These are phyloP conservation scores for Opisthocomus hoazin DNA, from an alignment of 2,113 vertebrate species.

Conservation along the genomic window DNA sequence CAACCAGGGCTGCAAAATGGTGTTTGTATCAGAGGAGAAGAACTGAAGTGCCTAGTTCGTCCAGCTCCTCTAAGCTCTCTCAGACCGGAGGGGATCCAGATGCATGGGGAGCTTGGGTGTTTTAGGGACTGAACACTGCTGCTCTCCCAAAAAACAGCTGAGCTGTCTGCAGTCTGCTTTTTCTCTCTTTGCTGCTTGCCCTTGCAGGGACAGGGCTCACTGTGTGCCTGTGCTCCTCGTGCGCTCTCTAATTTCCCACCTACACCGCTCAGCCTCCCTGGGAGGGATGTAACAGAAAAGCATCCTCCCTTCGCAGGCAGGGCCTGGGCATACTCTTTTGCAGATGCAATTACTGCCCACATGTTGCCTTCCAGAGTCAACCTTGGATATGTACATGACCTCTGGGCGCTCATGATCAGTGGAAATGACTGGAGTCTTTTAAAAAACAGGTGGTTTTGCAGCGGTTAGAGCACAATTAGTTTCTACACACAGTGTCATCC, in stretches of 20 bases:
- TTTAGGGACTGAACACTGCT: neutral
- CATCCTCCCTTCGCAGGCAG: neutral
- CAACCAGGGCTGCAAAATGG: neutral
- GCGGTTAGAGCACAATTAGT: neutral
- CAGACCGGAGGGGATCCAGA: neutral
- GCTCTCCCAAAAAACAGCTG: neutral
- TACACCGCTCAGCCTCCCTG: neutral
- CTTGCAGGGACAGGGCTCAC: neutral
- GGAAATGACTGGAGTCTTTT: neutral
- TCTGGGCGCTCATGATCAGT: neutral
- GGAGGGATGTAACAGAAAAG: neutral
- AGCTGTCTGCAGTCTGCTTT: neutral
- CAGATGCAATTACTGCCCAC: neutral
- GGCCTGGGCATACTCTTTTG: neutral
- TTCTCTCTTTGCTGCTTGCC: neutral
- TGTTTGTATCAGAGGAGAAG: neutral
- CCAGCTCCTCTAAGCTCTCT: neutral
- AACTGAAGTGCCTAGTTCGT: neutral
- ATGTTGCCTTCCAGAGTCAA: neutral
- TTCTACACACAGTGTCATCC: neutral
- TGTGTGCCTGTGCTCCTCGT: neutral
- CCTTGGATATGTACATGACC: neutral
- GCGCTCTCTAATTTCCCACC: neutral
- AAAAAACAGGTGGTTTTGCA: rapidly evolving
- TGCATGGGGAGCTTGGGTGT: neutral